Percentiles rank a stretch among this genome's conserved stretches.
Conservation (phyloP, 2,797 vertebrate species). For the Xenopus petersii region DNA sequence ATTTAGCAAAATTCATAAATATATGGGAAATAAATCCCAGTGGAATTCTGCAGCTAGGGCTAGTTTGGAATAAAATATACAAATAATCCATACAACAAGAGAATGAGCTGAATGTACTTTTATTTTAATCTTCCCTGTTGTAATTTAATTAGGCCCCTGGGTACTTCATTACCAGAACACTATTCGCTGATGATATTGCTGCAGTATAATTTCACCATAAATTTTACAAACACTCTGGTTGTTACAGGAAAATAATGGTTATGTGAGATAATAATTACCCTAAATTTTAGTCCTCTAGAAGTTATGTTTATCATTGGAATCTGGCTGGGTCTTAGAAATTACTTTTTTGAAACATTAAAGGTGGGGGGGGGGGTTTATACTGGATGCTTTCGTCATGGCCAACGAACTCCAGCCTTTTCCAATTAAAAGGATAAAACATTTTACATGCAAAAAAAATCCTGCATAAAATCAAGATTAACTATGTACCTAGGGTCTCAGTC, state of each 20-base stretch:
- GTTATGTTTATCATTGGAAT: conserved; percentile 48
- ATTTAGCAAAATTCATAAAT: conserved; percentile 42
- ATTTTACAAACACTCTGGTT: conserved; percentile 47
- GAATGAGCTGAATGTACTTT: conserved; percentile 41
- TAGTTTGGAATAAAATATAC: conserved; percentile 49
- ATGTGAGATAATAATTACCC: conserved; percentile 48
- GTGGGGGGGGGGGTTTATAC: background rate
- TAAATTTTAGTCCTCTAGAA: conserved; percentile 43
- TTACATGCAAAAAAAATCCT: background rate
- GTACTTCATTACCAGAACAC: conserved; percentile 48
- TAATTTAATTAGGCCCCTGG: conserved; percentile 50
- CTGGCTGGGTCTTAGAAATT: conserved; percentile 35
- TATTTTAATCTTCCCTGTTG: conserved; percentile 49
- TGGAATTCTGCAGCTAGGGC: conserved; percentile 33
- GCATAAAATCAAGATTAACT: background rate
- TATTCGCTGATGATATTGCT: conserved; percentile 46
- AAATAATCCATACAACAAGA: conserved; percentile 44
- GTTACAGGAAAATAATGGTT: conserved; percentile 50
- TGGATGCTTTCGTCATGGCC: conserved; percentile 6
- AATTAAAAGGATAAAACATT: background rate
- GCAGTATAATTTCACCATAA: conserved; percentile 47
- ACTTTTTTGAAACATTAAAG: conserved; percentile 20
- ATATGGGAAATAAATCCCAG: conserved; percentile 21
- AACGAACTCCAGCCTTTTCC: background rate
- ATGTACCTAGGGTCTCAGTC: no score